Percentiles rank a stretch among this genome's conserved stretches.
These are phyloP conservation scores for Amorpha juglandis DNA, from an alignment of 2,888 invertebrate genomes.

Conservation along the genomic window DNA sequence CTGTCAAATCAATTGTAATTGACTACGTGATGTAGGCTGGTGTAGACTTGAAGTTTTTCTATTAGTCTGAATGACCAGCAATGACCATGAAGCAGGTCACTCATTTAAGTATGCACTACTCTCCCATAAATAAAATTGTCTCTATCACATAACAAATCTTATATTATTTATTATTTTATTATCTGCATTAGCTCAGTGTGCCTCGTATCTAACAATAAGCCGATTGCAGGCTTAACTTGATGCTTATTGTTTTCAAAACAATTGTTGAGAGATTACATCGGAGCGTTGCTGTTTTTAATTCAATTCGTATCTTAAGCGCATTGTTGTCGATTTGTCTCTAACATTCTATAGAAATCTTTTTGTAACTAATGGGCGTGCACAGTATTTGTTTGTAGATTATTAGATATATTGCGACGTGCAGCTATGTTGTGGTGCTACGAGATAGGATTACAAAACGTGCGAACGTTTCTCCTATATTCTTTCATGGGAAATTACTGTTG, in stretches of 20 bases:
- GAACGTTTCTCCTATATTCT: no score
- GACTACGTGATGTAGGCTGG: no score
- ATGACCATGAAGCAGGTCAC: no score
- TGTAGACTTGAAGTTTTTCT: no score
- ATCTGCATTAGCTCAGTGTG: slow-evolving; percentile 33
- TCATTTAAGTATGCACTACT: no score
- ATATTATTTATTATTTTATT: not conserved
- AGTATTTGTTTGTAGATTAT: not conserved
- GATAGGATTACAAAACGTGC: no score
- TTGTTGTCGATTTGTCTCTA: slow-evolving; percentile 9
- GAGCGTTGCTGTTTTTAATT: slow-evolving; percentile 43
- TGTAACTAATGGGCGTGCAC: not conserved
- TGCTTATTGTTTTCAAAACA: slow-evolving; percentile 54
- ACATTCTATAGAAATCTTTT: not conserved
- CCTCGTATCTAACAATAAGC: slow-evolving; percentile 42
- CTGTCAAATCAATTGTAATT: no score
- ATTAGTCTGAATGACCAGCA: no score
- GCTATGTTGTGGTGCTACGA: no score
- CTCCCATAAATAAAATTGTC: no score
- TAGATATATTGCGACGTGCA: not conserved
- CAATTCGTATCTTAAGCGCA: slow-evolving; percentile 33
- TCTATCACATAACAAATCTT: no score
- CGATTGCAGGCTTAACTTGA: slow-evolving; percentile 49
- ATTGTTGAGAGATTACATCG: slow-evolving; percentile 49
- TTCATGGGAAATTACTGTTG: no score